phyloP scores from a whole-genome alignment of 1,140 invertebrate species.

The Fopius arisanus region DNA sequence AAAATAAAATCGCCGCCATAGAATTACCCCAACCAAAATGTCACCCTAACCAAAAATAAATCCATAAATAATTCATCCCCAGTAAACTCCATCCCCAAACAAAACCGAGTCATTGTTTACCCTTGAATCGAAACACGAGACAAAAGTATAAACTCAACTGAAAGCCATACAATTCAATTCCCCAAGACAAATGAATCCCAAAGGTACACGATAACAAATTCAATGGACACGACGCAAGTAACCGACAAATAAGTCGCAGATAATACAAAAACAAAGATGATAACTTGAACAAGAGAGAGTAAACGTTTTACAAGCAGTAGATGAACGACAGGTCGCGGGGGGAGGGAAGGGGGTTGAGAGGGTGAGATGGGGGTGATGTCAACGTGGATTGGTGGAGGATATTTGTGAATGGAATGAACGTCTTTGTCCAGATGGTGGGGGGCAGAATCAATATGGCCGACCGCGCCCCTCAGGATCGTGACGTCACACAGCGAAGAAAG shows the following conservation, averaged over 20 bases:
- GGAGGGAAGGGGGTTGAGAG: constrained; percentile 34
- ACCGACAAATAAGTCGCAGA: too few species aligned
- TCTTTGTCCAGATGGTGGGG: constrained; percentile 41
- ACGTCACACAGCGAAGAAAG: constrained; percentile 40
- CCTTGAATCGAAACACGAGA: too few species aligned
- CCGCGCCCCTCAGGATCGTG: constrained; percentile 50
- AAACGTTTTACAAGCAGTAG: neutral
- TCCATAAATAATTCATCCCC: too few species aligned
- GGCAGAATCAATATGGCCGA: constrained; percentile 50
- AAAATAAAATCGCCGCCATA: too few species aligned
- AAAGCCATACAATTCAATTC: neutral
- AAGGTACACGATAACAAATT: neutral
- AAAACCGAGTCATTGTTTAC: too few species aligned
- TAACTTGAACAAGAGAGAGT: constrained; percentile 1
- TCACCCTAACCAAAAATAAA: too few species aligned
- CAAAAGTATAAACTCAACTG: too few species aligned
- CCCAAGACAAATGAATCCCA: neutral
- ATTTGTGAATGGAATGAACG: constrained; percentile 54
- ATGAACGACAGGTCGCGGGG: constrained; percentile 26
- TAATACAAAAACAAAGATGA: neutral
- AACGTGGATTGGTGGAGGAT: constrained; percentile 37
- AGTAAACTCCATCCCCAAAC: too few species aligned
- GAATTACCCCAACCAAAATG: too few species aligned
- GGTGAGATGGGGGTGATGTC: constrained; percentile 38
- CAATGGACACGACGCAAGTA: too few species aligned